These are phyloP conservation scores for Drosophila gaucha DNA, from an alignment of 2,888 invertebrate species.

Conservation along the genomic window DNA sequence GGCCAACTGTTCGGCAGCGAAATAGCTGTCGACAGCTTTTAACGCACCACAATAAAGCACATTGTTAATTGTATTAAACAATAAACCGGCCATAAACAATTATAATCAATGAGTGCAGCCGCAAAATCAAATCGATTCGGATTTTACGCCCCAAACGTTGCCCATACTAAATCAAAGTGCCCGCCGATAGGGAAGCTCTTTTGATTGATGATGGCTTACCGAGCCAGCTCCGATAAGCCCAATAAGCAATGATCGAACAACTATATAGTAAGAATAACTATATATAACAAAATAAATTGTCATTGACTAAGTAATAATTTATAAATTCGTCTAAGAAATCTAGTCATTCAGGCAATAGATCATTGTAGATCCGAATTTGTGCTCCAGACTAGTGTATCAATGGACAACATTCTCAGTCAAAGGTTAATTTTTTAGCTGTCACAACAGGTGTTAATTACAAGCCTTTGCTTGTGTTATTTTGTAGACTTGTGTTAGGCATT, in stretches of 20 bases:
- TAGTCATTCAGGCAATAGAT: background rate
- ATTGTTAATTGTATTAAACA: constrained; percentile 62
- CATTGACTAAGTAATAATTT: background rate
- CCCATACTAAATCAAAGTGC: constrained; percentile 49
- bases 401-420: background rate
- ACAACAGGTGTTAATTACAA: constrained; percentile 24
- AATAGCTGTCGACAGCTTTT: constrained; percentile 34
- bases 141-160: constrained; percentile 35
- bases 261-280: no score
- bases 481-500: no score
- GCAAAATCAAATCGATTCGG: constrained; percentile 56
- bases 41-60: constrained; percentile 37
- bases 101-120: constrained; percentile 51
- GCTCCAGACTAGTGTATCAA: background rate
- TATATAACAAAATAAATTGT: background rate
- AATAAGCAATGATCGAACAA: constrained; percentile 8
- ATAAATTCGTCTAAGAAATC: background rate
- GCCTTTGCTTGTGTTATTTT: background rate
- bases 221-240: constrained; percentile 15
- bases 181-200: constrained; percentile 31
- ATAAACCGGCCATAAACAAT: constrained; percentile 57
- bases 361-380: background rate
- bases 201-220: constrained; percentile 39
- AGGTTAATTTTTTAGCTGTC: background rate
- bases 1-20: constrained; percentile 31